Conservation (phyloP, 2,797 vertebrate genomes). For the Poecilia velifera region DNA sequence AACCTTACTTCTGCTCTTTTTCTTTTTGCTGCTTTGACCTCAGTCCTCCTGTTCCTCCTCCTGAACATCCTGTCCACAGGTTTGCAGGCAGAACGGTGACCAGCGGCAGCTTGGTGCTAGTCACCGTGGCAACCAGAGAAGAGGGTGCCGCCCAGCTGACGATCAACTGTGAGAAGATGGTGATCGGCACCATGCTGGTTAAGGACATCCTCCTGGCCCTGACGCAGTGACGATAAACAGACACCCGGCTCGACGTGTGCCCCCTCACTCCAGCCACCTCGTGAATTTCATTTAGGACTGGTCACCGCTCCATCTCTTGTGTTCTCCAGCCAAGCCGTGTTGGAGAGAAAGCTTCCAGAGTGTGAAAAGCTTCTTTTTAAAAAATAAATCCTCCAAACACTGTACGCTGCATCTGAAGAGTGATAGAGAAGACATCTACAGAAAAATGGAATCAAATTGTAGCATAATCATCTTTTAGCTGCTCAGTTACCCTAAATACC, state of each 20-base stretch:
- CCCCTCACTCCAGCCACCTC: constrained; percentile 4
- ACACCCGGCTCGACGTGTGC: neutral
- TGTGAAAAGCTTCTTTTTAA: neutral
- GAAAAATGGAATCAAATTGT: neutral
- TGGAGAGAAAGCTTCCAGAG: neutral
- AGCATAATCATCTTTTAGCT: neutral
- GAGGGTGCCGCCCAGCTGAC: constrained; percentile 84
- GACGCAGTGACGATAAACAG: constrained; percentile 81
- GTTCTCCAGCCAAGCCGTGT: constrained; percentile 11
- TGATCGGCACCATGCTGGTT: constrained; percentile 96
- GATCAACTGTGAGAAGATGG: constrained; percentile 98
- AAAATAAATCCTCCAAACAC: neutral
- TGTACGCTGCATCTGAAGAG: neutral
- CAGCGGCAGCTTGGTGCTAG: constrained; percentile 90
- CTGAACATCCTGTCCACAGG: constrained; percentile 76
- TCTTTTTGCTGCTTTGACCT: constrained; percentile 64
- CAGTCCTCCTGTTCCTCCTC: constrained; percentile 76
- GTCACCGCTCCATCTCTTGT: constrained; percentile 47
- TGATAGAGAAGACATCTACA: neutral
- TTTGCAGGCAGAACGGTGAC: constrained; percentile 92
- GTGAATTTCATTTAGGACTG: constrained; percentile 1
- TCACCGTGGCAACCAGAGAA: constrained; percentile 86
- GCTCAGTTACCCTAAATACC: neutral
- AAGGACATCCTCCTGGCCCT: constrained; percentile 92
- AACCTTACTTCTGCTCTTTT: constrained; percentile 56